Percentiles rank a stretch among this genome's conserved stretches.
Evolutionary conservation across 2,888 invertebrate species (phyloP).

Genomic region (Chesias legatella): DNA sequence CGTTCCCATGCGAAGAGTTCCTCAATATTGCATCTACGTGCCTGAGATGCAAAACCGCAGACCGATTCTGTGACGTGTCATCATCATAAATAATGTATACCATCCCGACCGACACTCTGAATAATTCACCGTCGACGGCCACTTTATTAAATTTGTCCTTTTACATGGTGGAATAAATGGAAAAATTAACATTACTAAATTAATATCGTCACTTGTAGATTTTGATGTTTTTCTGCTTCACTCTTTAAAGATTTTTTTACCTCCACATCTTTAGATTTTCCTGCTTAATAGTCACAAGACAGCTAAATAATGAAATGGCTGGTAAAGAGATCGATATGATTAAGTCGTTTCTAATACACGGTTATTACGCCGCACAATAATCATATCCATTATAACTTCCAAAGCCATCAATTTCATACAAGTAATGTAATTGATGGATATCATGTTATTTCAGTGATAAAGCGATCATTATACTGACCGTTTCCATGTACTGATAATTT

Average conservation of each 20-base stretch:
- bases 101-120: conserved; percentile 58
- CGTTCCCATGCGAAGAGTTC: conserved; percentile 23
- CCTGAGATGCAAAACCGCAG: conserved; percentile 72
- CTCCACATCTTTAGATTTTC: too few relatives aligned
- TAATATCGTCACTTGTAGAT: conserved; percentile 28
- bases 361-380: neutral
- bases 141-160: conserved; percentile 78
- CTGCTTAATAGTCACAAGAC: too few relatives aligned
- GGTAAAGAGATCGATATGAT: too few relatives aligned
- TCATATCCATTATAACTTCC: neutral
- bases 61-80: conserved; percentile 61
- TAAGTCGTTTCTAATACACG: too few relatives aligned
- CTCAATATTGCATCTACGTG: conserved; percentile 67
- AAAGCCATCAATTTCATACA: conserved; percentile 4
- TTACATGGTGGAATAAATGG: conserved; percentile 53
- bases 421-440: conserved; percentile 3
- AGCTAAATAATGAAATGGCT: too few relatives aligned
- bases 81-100: conserved; percentile 78
- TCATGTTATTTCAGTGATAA: conserved; percentile 28
- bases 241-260: too few relatives aligned
- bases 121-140: conserved; percentile 72
- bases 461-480: conserved; percentile 31
- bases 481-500: conserved; percentile 32
- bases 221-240: neutral
- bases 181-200: conserved; percentile 50